phyloP scores from a whole-genome alignment of 2,888 invertebrate genomes.

The Dilophus febrilis region DNA sequence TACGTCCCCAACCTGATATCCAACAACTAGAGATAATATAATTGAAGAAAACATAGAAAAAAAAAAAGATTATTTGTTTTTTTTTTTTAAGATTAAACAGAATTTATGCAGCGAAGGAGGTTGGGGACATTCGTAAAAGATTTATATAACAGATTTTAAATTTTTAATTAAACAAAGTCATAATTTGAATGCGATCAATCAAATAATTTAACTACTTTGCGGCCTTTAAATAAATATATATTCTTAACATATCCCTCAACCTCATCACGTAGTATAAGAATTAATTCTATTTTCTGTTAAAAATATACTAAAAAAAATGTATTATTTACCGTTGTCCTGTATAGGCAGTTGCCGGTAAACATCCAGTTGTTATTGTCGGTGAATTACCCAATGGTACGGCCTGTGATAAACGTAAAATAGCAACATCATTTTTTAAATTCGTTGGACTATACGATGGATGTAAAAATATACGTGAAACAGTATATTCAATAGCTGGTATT shows the following conservation, averaged over 20 bases:
- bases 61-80: background rate
- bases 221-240: background rate
- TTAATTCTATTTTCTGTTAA: too few relatives aligned
- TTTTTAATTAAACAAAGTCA: too few relatives aligned
- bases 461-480: slow-evolving; percentile 37
- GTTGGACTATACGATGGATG: slow-evolving; percentile 49
- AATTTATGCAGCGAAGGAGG: too few relatives aligned
- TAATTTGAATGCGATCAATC: too few relatives aligned
- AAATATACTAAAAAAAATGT: too few relatives aligned
- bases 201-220: background rate
- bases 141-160: too few relatives aligned
- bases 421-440: slow-evolving; percentile 67
- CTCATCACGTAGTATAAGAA: too few relatives aligned
- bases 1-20: slow-evolving; percentile 80
- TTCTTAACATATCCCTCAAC: background rate
- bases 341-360: slow-evolving; percentile 35
- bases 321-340: slow-evolving; percentile 33
- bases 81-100: too few relatives aligned
- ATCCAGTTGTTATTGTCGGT: slow-evolving; percentile 42
- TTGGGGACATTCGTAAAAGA: too few relatives aligned
- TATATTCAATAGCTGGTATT: slow-evolving; percentile 44
- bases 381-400: slow-evolving; percentile 38
- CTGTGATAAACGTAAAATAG: slow-evolving; percentile 50
- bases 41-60: background rate
- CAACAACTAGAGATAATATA: slow-evolving; percentile 24